Conservation (phyloP, 2,113 vertebrate genomes). For the Cyrtonyx montezumae region DNA sequence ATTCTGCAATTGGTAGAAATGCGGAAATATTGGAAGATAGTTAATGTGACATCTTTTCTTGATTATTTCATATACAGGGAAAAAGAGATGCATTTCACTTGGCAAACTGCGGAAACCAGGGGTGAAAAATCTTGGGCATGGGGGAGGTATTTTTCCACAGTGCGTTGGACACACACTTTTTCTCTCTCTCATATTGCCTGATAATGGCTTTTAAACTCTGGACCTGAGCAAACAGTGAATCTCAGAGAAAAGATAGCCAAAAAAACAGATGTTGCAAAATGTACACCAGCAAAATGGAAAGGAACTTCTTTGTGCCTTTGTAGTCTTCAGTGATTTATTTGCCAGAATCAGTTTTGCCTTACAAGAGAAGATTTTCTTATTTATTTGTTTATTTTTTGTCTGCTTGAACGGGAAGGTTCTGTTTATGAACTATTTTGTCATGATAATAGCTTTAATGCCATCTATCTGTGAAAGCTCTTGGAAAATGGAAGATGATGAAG, state of each 20-base stretch:
- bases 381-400: not conserved
- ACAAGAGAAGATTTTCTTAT: not conserved
- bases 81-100: not conserved
- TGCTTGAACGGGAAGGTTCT: not conserved
- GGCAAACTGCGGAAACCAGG: not conserved
- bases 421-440: not conserved
- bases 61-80: not conserved
- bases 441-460: not conserved
- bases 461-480: not conserved
- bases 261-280: rapidly evolving
- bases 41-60: not conserved
- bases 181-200: not conserved
- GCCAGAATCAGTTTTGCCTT: rapidly evolving
- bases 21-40: not conserved
- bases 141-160: not conserved
- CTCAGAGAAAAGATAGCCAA: not conserved
- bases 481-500: not conserved
- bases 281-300: not conserved
- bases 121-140: not conserved
- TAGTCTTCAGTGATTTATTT: not conserved
- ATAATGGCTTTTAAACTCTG: not conserved
- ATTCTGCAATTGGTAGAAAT: not conserved
- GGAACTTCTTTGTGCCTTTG: not conserved
- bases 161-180: rapidly evolving
- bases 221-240: not conserved